A percentile compares a stretch with the other conserved stretches of the same genome.
Evolutionary conservation across 2,797 vertebrate species (phyloP).

Genomic region (Rhinatrema bivittatum): DNA sequence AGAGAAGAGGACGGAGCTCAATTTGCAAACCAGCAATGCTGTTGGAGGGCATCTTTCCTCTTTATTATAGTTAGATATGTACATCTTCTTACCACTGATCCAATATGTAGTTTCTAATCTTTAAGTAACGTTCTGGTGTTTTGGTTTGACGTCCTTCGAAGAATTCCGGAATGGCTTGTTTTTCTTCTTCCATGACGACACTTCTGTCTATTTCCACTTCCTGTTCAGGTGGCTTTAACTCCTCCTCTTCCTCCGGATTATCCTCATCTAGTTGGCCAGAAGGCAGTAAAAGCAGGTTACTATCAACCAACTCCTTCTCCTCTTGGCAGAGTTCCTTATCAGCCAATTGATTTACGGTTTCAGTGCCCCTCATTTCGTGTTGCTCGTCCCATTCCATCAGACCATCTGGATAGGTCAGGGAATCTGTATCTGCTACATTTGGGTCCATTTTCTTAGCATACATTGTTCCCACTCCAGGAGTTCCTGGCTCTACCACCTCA

Average conservation of each 20-base stretch:
- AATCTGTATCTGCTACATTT: not conserved
- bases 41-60: too few species aligned
- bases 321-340: conserved; percentile 14
- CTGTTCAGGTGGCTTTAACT: conserved; percentile 81
- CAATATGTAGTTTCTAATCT: conserved; percentile 95
- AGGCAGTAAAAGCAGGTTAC: conserved; percentile 30
- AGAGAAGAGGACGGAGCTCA: too few species aligned
- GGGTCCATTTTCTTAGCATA: too few species aligned
- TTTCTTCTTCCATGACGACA: conserved; percentile 83
- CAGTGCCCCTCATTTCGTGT: not conserved
- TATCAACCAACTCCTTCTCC: conserved; percentile 20
- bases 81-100: conserved; percentile 79
- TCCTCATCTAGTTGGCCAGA: conserved; percentile 39
- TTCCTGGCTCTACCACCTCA: too few species aligned
- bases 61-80: too few species aligned
- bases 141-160: conserved; percentile 93
- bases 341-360: not conserved
- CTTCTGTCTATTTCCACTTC: conserved; percentile 77
- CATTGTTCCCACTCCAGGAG: too few species aligned
- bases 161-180: conserved; percentile 93
- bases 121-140: conserved; percentile 92
- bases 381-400: conserved; percentile 11
- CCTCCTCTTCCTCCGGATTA: conserved; percentile 66
- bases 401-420: too few species aligned
- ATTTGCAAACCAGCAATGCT: too few species aligned